A percentile compares a stretch with the other conserved stretches of the same genome.
These are phyloP conservation scores for Polydesmus complanatus DNA, from an alignment of 2,888 invertebrate genomes.

Conservation along the genomic window DNA sequence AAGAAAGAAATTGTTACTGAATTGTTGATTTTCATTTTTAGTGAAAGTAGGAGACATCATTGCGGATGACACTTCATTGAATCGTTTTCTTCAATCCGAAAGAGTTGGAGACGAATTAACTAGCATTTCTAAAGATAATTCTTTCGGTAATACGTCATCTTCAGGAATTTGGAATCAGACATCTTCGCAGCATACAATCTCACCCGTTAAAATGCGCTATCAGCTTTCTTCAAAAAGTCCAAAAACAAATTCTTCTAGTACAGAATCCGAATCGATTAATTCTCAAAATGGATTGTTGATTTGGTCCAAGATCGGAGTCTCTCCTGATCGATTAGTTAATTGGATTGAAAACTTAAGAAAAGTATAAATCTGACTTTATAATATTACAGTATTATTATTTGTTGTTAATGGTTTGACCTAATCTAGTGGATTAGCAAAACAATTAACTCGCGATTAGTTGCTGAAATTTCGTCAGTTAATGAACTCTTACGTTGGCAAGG, in stretches of 20 bases:
- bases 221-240: constrained; percentile 13
- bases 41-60: constrained; percentile 12
- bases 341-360: constrained; percentile 16
- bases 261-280: constrained; percentile 4
- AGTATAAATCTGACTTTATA: constrained; percentile 5
- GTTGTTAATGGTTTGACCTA: not conserved
- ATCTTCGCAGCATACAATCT: not conserved
- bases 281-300: constrained; percentile 4
- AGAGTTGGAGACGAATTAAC: not conserved
- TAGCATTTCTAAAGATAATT: not conserved
- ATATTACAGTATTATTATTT: not conserved
- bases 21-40: not conserved
- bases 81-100: constrained; percentile 1
- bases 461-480: constrained; percentile 58
- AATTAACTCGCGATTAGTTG: constrained; percentile 56
- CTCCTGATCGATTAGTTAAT: constrained; percentile 1
- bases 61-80: constrained; percentile 9
- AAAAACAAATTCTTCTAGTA: constrained; percentile 7
- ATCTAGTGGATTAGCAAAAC: constrained; percentile 73
- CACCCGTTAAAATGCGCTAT: constrained; percentile 12
- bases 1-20: not conserved
- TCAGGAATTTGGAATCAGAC: not conserved
- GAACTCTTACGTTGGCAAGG: constrained; percentile 54
- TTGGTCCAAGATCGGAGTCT: constrained; percentile 13
- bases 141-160: not conserved